Percentiles rank a stretch among this genome's conserved stretches.
phyloP scores from a whole-genome alignment of 2,113 vertebrate species.

The Oxygymnocypris stewartii region DNA sequence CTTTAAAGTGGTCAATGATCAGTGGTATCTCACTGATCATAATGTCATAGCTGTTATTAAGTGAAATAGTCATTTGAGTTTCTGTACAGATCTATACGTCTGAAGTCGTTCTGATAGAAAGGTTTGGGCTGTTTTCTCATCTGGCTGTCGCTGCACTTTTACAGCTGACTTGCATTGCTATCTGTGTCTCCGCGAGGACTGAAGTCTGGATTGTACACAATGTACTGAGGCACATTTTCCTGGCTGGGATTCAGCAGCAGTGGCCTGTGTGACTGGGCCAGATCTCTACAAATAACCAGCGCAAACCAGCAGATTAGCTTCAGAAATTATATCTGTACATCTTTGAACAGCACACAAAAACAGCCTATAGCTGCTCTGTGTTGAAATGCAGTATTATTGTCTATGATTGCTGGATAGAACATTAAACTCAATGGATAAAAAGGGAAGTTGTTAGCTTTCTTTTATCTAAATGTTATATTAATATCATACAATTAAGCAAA shows the following conservation, averaged over 20 bases:
- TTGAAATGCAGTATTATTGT: not conserved
- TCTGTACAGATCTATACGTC: not conserved
- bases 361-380: not conserved
- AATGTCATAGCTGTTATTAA: not conserved
- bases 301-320: not conserved
- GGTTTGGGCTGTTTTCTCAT: not conserved
- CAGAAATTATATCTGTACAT: not conserved
- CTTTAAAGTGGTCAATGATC: too few relatives aligned
- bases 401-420: not conserved
- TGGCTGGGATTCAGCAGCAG: constrained; percentile 66
- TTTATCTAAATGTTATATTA: not conserved
- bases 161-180: constrained; percentile 50
- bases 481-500: too few relatives aligned
- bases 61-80: not conserved
- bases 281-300: not conserved
- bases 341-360: not conserved
- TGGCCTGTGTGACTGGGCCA: constrained; percentile 50
- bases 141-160: constrained; percentile 29
- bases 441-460: not conserved
- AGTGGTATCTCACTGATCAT: not conserved
- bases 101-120: not conserved
- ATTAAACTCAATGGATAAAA: not conserved
- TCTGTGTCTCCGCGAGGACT: constrained; percentile 45
- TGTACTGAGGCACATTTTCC: constrained; percentile 74
- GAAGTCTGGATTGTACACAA: constrained; percentile 65